Evolutionary conservation across 2,797 vertebrate genomes (phyloP).

Genomic region (Catharus ustulatus): DNA sequence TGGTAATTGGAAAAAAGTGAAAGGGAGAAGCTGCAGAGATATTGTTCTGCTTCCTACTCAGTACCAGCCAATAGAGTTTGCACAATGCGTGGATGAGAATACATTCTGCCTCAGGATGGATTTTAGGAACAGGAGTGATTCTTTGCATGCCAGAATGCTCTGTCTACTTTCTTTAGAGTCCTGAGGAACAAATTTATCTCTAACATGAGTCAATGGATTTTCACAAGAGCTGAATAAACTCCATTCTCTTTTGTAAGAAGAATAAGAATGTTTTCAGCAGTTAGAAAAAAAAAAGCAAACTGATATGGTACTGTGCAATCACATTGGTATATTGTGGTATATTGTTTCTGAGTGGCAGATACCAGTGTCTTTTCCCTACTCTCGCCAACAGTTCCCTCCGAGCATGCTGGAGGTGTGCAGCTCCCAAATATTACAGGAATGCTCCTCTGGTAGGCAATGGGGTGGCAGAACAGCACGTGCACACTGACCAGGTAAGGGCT

Average conservation of each 20-base stretch:
- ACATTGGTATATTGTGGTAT: not conserved
- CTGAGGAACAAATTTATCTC: not conserved
- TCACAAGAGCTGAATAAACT: not conserved
- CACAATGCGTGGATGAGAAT: not conserved
- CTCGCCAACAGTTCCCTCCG: not conserved
- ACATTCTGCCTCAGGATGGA: not conserved
- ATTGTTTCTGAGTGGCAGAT: not conserved
- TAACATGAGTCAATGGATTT: not conserved
- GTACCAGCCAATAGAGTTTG: not conserved
- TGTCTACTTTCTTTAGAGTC: not conserved
- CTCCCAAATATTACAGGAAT: not conserved
- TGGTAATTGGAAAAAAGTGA: not conserved
- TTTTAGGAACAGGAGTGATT: not conserved
- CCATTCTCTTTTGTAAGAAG: not conserved
- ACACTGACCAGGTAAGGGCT: fast-evolving
- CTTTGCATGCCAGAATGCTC: not conserved
- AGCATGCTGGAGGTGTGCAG: not conserved
- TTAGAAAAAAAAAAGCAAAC: not conserved
- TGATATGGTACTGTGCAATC: not conserved
- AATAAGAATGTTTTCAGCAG: not conserved
- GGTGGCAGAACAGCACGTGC: fast-evolving
- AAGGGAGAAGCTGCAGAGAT: not conserved
- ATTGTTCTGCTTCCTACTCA: not conserved
- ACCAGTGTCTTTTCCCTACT: not conserved
- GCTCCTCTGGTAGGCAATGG: fast-evolving